Evolutionary conservation across 2,888 invertebrate species (phyloP), one percentile per base, ranked within the genome.

Genomic region (Stenchaetothrips biformis): DNA sequence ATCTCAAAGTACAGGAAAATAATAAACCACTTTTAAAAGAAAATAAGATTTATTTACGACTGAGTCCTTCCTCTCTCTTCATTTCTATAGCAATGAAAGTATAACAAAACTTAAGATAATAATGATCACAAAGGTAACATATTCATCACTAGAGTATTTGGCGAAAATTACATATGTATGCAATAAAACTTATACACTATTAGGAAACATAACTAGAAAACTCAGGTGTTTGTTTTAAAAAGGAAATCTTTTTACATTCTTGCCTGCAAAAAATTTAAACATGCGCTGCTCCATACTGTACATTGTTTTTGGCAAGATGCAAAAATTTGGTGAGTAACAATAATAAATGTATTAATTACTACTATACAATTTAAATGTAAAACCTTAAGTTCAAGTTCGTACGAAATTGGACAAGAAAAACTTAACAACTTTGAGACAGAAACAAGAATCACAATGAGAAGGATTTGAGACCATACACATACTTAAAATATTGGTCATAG

Each of bases 111-210:
- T 74, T 74, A n/a, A 21, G 67, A 74, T 7, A 21, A 4, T 25
- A 74, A 74, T 11, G 21, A 53, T 67, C 67, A 67, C 21, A 67
- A 21, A 67, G 67, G 67, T 74, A 21, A 74, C 67, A 74, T 11
- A 74, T 74, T 74, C 7, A 74, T 74, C 67, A 74, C 67, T 74
- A 74, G 67, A 74, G 7, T 74, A 74, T 74, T 74, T 74, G 67
- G 67, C 25, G 25, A 74, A 21, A 74, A 21, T 74, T 74, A 67
- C 67, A 74, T 74, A 74, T 74, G 11, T 25, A 21, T 25, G 21
- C 8, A 74, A 25, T 74, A 25, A 25, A 74, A 74, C 21, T 25
- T 21, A 67, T 21, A 74, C 67, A 74, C 37, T 37, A 37, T 37
- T 4, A 37, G 37, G 37, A 37, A 37, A 37, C 4, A 37, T 37